Base-by-base conservation (phyloP, 2,797 vertebrate genomes). In the Crax fasciolata region DNA sequence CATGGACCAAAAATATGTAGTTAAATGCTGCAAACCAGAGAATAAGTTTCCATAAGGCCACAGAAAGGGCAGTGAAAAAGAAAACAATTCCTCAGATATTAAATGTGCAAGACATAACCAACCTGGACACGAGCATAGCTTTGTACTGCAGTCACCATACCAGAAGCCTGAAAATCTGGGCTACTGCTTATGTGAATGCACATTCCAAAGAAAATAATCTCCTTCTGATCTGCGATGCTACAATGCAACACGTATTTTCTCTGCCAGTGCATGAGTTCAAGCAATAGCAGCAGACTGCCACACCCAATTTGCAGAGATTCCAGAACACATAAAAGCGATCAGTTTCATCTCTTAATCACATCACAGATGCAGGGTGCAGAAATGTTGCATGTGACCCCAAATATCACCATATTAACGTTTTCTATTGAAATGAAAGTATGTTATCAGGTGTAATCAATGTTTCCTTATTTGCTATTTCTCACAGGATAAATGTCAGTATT, bases 41-140 rank as follows among this genome's bases (percentile, higher is more conserved):
- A 78, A 9, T 25, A 78, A 44, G 6, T 57, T 90, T 27, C 13
- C 9, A 58, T 39, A 84, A 57, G 35, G 2, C 3, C 30, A 79
- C 43, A 76, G n/a, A 80, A 87, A 43, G 3, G 38, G 25, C 9
- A 3, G 24, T 62, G 32, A 86, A 67, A 43, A 81, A 65, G 4
- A 1, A 70, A 87, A 87, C 0, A 82, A 9, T 3, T 66, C 5
- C 20, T 43, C 12, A 11, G 11, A 11, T 32, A 46, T 65, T 44
- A 49, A 75, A 70, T 4, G 2, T 44, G 24, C 11, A n/a, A 52
- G 30, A 59, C 41, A 48, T 48, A 18, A 59, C 23, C 20, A 65
- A 30, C 11, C 25, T 49, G 23, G 9, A 62, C 54, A 32, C 0
- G 6, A 49, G 1, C 0, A 0, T n/a, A 70, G 28, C 3, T 90